These are phyloP conservation scores for Pangasianodon hypophthalmus DNA, from an alignment of 2,113 vertebrate species.

Conservation along the genomic window DNA sequence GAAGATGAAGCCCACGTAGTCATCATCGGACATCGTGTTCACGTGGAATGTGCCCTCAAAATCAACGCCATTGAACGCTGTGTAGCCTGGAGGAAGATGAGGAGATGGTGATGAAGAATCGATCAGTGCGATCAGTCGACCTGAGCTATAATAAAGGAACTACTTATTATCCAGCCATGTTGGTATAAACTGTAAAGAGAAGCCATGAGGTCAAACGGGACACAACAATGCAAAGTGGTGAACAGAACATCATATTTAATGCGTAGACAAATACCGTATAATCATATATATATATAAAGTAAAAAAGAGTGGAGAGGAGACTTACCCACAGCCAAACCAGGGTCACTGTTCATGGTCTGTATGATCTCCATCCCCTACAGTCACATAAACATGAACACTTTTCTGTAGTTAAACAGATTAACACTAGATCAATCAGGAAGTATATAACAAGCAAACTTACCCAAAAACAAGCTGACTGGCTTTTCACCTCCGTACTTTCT, in stretches of 20 bases:
- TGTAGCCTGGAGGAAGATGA: conserved; percentile 75
- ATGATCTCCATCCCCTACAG: conserved; percentile 64
- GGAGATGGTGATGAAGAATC: not conserved
- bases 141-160: not conserved
- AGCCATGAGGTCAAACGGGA: not conserved
- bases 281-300: not conserved
- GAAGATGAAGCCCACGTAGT: conserved; percentile 88
- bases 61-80: conserved; percentile 87
- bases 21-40: conserved; percentile 84
- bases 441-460: not conserved
- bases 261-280: not conserved
- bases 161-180: not conserved
- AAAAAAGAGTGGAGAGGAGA: not conserved
- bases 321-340: conserved; percentile 62
- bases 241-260: not conserved
- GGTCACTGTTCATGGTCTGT: conserved; percentile 66
- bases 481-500: not conserved
- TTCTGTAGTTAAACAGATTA: not conserved
- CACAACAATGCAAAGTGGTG: not conserved
- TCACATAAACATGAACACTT: not conserved
- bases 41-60: conserved; percentile 89
- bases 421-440: not conserved
- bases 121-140: not conserved
- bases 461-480: not conserved
- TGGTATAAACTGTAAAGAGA: not conserved